Evolutionary conservation across 2,888 invertebrate genomes (phyloP).

Genomic region (Leptogaster cylindrica): DNA sequence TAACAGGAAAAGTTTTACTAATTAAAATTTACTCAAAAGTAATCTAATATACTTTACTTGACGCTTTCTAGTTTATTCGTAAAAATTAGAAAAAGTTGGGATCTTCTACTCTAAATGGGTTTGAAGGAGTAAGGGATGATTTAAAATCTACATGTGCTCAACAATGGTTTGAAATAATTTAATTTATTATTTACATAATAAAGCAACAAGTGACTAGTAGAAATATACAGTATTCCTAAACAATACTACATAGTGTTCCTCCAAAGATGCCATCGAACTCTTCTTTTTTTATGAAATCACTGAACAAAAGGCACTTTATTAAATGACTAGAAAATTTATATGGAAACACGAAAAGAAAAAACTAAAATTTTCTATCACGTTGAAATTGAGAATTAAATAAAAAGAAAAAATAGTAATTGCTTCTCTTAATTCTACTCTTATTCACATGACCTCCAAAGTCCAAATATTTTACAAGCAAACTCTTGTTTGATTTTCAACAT

Average conservation of each 20-base stretch:
- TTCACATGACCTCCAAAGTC: neutral
- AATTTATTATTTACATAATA: slow-evolving; percentile 18
- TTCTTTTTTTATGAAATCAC: slow-evolving; percentile 7
- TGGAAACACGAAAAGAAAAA: slow-evolving; percentile 9
- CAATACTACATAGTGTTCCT: slow-evolving; percentile 16
- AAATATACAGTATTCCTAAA: slow-evolving; percentile 26
- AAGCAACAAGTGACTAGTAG: slow-evolving; percentile 32
- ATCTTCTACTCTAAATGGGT: no score
- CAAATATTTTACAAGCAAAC: no score
- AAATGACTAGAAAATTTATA: slow-evolving; percentile 19
- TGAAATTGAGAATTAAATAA: slow-evolving; percentile 18
- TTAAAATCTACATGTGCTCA: no score
- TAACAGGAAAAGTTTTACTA: no score
- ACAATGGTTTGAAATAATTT: no score
- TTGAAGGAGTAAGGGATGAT: no score
- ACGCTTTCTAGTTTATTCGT: no score
- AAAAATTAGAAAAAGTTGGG: no score
- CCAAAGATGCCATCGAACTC: slow-evolving; percentile 2
- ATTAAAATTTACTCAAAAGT: no score
- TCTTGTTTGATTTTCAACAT: neutral
- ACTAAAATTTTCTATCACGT: slow-evolving; percentile 19
- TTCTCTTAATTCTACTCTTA: slow-evolving; percentile 17
- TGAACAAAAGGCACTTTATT: slow-evolving; percentile 32
- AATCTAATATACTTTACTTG: no score
- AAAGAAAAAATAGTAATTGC: slow-evolving; percentile 26